A percentile compares a stretch with the other conserved stretches of the same genome.
Conservation (phyloP, 1,140 invertebrate genomes). For the Nasonia vitripennis region DNA sequence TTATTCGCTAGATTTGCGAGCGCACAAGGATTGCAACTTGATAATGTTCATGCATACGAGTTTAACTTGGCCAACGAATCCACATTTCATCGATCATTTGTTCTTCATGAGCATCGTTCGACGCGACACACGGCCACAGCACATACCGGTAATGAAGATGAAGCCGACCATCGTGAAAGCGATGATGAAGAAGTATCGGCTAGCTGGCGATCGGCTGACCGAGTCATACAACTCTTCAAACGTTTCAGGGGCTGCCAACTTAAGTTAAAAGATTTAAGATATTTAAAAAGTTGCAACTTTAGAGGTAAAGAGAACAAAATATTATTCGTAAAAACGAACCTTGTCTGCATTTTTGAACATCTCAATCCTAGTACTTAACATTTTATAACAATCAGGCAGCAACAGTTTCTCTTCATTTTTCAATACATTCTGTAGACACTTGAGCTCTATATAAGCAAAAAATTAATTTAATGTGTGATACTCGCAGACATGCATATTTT, state of each 20-base stretch:
- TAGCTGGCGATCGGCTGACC: slow-evolving; percentile 84
- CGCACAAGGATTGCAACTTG: slow-evolving; percentile 20
- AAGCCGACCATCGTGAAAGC: slow-evolving; percentile 82
- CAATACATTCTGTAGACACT: slow-evolving; percentile 85
- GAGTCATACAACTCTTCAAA: slow-evolving; percentile 81
- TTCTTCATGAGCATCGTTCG: slow-evolving; percentile 82
- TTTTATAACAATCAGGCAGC: slow-evolving; percentile 84
- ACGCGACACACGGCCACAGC: slow-evolving; percentile 87
- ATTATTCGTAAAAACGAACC: slow-evolving; percentile 71
- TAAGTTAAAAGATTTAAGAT: slow-evolving; percentile 55
- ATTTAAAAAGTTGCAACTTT: slow-evolving; percentile 52
- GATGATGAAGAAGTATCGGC: slow-evolving; percentile 86
- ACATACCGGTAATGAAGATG: slow-evolving; percentile 88
- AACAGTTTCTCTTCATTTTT: slow-evolving; percentile 81
- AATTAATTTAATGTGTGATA: slow-evolving; percentile 5
- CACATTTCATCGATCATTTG: slow-evolving; percentile 74
- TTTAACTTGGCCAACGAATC: slow-evolving; percentile 21
- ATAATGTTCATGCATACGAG: slow-evolving; percentile 20
- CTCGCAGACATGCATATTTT: neutral
- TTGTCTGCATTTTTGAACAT: slow-evolving; percentile 92
- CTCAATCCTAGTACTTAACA: slow-evolving; percentile 87
- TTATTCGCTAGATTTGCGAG: slow-evolving; percentile 22
- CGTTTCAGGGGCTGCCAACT: slow-evolving; percentile 79
- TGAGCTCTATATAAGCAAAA: slow-evolving; percentile 81
- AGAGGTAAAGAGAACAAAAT: neutral